Evolutionary conservation across 2,888 invertebrate species (phyloP), one percentile per base, ranked within the genome.

Genomic region (Bhutanitis thaidina): DNA sequence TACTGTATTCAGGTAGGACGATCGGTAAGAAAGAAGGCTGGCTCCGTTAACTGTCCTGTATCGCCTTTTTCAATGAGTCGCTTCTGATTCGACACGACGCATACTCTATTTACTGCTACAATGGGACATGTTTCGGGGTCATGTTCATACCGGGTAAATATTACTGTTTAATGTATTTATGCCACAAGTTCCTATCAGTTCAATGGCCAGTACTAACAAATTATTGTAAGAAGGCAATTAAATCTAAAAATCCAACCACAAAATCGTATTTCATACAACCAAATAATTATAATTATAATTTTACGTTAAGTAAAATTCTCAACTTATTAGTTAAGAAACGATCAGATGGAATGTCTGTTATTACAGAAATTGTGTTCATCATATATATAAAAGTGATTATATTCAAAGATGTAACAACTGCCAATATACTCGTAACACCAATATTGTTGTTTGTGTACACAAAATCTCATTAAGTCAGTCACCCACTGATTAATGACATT

Each of bases 31-130:
- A 29, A 51, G 45, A 45, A 41, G 49, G 58, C 57, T 54, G 60
- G 59, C 57, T 58, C 88, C 88, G 88, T 87, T 89, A 88, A 43
- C 57, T 61, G 88, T 68, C 81, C 88, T 61, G 79, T 80, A 83
- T 88, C 76, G 71, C 87, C 88, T 80, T 86, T 80, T 87, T 75
- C 70, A 81, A 79, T 64, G 65, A 69, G 69, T 69, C 67, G 77
- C 77, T 79, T 78, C 80, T 71, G 78, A 88, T 88, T 88, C 82
- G 88, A 80, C 81, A 86, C 87, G 84, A 60, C 60, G 60, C 67
- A 56, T 81, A 80, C 75, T 74, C 74, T 71, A 77, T 77, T 71
- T 71, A 71, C 58, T 55, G 55, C 68, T 64, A 84, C 86, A 87
- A 84, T 83, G 73, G 82, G 74, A 76, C 74, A 64, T 77, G 78